Conservation (phyloP, 2,113 vertebrate species). For the Lepus timidus region DNA sequence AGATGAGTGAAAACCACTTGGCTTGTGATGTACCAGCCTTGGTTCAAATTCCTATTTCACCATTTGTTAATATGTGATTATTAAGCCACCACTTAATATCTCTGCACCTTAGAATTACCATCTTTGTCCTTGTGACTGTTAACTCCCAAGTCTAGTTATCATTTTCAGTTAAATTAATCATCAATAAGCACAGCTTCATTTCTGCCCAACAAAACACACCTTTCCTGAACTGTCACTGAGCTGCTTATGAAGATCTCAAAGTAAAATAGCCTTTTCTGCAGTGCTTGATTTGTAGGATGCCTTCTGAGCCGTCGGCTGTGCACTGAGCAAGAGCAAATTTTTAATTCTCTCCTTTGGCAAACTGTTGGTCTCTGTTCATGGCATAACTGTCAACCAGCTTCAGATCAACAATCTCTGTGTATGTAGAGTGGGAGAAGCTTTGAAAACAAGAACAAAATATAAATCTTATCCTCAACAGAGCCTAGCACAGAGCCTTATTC, state of each 20-base stretch:
- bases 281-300: not conserved
- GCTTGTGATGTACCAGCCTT: not conserved
- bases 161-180: not conserved
- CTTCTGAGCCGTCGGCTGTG: not conserved
- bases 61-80: not conserved
- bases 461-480: not conserved
- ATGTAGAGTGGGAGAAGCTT: not conserved
- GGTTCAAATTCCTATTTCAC: not conserved
- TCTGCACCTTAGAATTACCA: not conserved
- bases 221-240: slow-evolving; percentile 52
- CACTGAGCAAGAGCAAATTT: not conserved
- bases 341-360: slow-evolving; percentile 58
- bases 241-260: slow-evolving; percentile 40
- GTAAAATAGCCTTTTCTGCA: not conserved
- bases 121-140: not conserved
- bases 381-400: not conserved
- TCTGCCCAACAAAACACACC: not conserved
- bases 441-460: not conserved
- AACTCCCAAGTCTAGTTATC: not conserved
- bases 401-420: not conserved
- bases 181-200: not conserved
- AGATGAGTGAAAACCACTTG: not conserved
- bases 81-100: not conserved
- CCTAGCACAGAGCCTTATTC: not conserved
- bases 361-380: not conserved